Conservation (phyloP, 2,113 vertebrate genomes). For the Plecturocebus donacophilus region DNA sequence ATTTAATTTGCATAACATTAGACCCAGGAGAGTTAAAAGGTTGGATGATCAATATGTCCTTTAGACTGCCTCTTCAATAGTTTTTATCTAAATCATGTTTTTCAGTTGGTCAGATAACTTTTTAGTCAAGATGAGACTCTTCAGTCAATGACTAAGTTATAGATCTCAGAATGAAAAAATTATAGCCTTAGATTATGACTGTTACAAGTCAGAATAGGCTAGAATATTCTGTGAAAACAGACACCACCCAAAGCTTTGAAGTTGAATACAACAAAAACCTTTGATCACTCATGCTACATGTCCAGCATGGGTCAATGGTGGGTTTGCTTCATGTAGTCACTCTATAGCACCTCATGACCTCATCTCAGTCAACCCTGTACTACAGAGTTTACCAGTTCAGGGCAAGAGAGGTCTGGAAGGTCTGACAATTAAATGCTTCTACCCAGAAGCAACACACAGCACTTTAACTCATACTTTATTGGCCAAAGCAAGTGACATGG, state of each 20-base stretch:
- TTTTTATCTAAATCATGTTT: not conserved
- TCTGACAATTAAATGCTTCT: not conserved
- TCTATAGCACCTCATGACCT: not conserved
- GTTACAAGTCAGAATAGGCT: not conserved
- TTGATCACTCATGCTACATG: not conserved
- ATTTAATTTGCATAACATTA: conserved; percentile 35
- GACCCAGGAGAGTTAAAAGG: not conserved
- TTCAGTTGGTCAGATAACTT: not conserved
- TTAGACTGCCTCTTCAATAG: not conserved
- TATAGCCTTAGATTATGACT: not conserved
- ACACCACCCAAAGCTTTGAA: not conserved
- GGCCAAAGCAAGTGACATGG: not conserved
- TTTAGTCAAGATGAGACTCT: conserved; percentile 12
- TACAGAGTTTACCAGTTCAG: not conserved
- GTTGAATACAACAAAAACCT: not conserved
- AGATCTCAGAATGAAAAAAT: not conserved
- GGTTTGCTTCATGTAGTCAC: not conserved
- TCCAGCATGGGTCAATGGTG: not conserved
- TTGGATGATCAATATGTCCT: not conserved
- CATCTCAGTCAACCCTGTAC: not conserved
- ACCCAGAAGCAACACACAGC: not conserved
- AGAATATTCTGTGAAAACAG: not conserved
- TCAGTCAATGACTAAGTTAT: not conserved
- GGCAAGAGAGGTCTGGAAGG: not conserved
- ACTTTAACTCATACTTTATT: not conserved